Base-by-base conservation (phyloP, 2,113 vertebrate genomes). In the Neoarius graeffei region DNA sequence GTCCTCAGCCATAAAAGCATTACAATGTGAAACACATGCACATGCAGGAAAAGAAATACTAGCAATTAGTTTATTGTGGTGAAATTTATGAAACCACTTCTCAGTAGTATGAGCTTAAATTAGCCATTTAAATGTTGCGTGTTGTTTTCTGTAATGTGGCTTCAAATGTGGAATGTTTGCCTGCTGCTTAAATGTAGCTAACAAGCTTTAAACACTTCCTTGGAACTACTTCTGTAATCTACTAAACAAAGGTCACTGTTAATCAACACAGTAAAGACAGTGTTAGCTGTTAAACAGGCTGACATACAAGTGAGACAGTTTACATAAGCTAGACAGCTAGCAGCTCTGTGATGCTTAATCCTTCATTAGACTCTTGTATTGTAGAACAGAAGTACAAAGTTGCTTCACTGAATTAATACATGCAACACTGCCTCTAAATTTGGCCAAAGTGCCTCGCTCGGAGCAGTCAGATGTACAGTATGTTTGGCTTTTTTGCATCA, bases 201-300 rank as follows among this genome's bases (percentile, higher is more conserved):
- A 79, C n/a, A 80, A 80, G 52, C 77, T 80, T 17, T 54, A 54
- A 57, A 80, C n/a, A 80, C n/a, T 13, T 77, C 48, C 77, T 27
- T n/a, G 54, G n/a, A 57, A 54, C 52, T 57, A 15, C 5, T 80
- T 57, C 15, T 57, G 77, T 57, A 57, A 56, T 30, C 23, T 19
- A 30, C 14, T 80, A 57, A 74, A 74, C 8, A 48, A 23, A 48
- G 67, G 67, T 35, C 2, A 7, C 30, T 35, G 67, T 17, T 71
- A 71, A 71, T 71, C 67, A 42, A 42, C 69, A 54, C 10, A 54
- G 25, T 5, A 54, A 77, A 77, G 74, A 25, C 50, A 15, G n/a
- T 17, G 7, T 56, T 27, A 79, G 48, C 77, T 19, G 17, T 42
- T 48, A 9, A 48, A 48, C 71, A 74, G 35, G 42, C 19, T 74